A percentile compares a stretch with the other conserved stretches of the same genome.
These are phyloP conservation scores for Microctenopoma stevenorrisi DNA, from an alignment of 2,797 vertebrate species.

Conservation along the genomic window DNA sequence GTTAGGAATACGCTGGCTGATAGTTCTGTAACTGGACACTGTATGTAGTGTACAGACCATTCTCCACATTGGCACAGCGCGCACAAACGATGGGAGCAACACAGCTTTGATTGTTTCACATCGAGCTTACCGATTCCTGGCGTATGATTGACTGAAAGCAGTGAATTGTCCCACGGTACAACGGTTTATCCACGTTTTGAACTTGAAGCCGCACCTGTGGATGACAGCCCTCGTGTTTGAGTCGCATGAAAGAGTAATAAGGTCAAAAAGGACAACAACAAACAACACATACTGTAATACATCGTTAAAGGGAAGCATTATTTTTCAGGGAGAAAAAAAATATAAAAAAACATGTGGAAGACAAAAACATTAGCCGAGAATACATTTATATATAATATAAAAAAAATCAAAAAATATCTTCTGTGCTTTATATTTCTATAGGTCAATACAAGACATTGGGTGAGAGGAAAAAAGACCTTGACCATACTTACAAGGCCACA, in stretches of 20 bases:
- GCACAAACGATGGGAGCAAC: slow-evolving; percentile 6
- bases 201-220: slow-evolving; percentile 97
- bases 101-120: not conserved
- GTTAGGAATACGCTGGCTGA: slow-evolving; percentile 46
- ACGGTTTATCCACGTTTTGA: slow-evolving; percentile 91
- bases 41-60: not conserved
- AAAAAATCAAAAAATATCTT: slow-evolving; percentile 30
- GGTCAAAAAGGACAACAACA: slow-evolving; percentile 22
- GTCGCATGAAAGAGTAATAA: not conserved
- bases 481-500: slow-evolving; percentile 95
- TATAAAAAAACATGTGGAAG: slow-evolving; percentile 27
- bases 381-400: slow-evolving; percentile 14
- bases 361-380: slow-evolving; percentile 24
- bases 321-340: slow-evolving; percentile 35
- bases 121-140: slow-evolving; percentile 93
- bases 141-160: slow-evolving; percentile 96
- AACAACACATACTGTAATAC: slow-evolving; percentile 22
- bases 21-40: slow-evolving; percentile 49
- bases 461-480: slow-evolving; percentile 88
- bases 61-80: not conserved
- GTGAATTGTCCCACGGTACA: slow-evolving; percentile 94
- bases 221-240: slow-evolving; percentile 34
- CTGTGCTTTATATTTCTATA: slow-evolving; percentile 60
- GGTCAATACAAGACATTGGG: slow-evolving; percentile 75
- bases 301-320: slow-evolving; percentile 25